Evolutionary conservation across 2,797 vertebrate species (phyloP), one percentile per base, ranked within the genome.

Genomic region (Sebastes hopkinsi): DNA sequence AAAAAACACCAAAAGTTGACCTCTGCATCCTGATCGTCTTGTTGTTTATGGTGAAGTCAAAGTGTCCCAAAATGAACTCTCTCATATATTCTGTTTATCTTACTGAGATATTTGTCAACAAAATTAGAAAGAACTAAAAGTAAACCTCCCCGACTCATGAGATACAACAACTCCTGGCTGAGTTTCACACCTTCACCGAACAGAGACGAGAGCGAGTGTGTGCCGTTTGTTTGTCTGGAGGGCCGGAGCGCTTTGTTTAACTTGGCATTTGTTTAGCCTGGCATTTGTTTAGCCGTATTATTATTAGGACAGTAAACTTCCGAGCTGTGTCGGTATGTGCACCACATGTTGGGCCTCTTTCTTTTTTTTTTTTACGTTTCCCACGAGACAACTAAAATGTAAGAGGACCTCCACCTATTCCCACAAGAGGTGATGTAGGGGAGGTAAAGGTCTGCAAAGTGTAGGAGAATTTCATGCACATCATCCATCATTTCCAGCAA

Each of bases 291-390:
- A 86, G 88, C 84, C 80, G 56, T 59, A 75, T 91, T 94, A 93
- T 92, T 89, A 94, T 92, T 89, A 84, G 88, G 88, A 92, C 77
- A 81, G 89, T 92, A 93, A 95, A 94, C 92, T 81, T 93, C 89
- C 83, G 79, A 89, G 78, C 82, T 59, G 64, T 81, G 75, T 73
- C 50, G 38, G 80, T 89, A 92, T 90, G 89, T 84, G 80, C 79
- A 65, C 85, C 91, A 92, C 90, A 93, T 95, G 91, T 91, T 92
- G 82, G 86, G 83, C 60, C 58, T 76, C 38, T 70, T 69, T 30
- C n/a, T n/a, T 52, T 73, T 67, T 50, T 50, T 60, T 77, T 72
- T 69, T 69, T 36, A 88, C 23, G 58, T 80, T 79, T 89, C 93
- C 89, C 85, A 27, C 55, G 91, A 89, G 92, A 85, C 77, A 72